Base-by-base conservation (phyloP, 1,140 invertebrate species). In the Drosophila rhopaloa region DNA sequence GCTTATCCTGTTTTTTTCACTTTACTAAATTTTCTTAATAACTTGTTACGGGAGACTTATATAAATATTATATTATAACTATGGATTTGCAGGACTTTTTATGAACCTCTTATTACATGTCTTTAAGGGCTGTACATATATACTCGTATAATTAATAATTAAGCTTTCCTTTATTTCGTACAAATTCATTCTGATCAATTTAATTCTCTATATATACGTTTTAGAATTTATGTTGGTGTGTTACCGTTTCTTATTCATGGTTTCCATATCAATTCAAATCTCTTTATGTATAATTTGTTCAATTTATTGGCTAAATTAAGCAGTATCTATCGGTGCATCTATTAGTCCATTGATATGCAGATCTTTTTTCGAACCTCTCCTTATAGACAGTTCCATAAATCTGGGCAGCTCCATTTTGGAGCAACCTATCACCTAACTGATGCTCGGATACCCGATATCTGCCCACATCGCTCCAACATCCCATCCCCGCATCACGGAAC, bases 241-340 rank as follows among this genome's bases (percentile, higher is more conserved):
- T 27, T 59, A 11, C 24, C 35, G 24, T 38, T 59, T 48, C 57
- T 48, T 4, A 59, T 40, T 48, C 19, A 59, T 38, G 13, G 13
- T 11, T 11, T 48, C n/a, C 9, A n/a, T 14, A 24, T 2, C 44
- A 13, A 46, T 16, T 35, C 4, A 8, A 9, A 51, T 16, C 29
- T 14, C 29, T 16, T n/a, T 29, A 29, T 48, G 13, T 48, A 48
- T 48, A 50, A 50, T 50, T 53, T 48, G 57, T 41, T 16, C 46
- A 65, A 41, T 51, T 68, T 68, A 68, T 68, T 51, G 48, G 41
- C 27, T 16, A 68, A 66, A 68, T 68, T 66, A 63, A 67, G 65
- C 60, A 37, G 46, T 67, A 66, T 67, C 46, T 51, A 53, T 66
- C 65, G 54, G 65, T 68, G 65, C 65, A 68, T 68, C 65, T 66